Percentiles rank a stretch among this genome's conserved stretches.
Evolutionary conservation across 2,113 vertebrate species (phyloP).

Genomic region (Physeter macrocephalus): DNA sequence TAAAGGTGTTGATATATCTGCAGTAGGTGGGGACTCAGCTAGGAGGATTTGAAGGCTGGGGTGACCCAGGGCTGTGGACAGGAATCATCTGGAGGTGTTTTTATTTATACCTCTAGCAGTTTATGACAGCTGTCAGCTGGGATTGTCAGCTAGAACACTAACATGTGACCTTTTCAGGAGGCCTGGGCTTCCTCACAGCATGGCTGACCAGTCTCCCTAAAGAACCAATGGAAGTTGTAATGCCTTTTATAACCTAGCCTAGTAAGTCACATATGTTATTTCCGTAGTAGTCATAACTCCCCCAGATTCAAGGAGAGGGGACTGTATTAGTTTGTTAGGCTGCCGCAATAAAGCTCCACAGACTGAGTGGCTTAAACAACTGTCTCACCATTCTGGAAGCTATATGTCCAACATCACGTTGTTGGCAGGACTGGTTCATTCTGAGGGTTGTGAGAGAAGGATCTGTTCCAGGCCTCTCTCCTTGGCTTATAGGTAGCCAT

Average conservation of each 20-base stretch:
- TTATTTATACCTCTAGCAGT: neutral
- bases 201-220: neutral
- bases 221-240: neutral
- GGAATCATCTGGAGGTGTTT: neutral
- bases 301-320: neutral
- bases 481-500: neutral
- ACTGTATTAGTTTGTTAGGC: neutral
- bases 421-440: neutral
- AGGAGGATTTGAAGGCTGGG: neutral
- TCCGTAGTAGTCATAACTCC: neutral
- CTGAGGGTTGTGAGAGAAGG: neutral
- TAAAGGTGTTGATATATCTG: neutral
- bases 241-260: neutral
- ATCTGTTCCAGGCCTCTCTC: neutral
- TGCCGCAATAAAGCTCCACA: neutral
- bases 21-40: neutral
- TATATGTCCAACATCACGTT: neutral
- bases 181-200: neutral
- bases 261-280: neutral
- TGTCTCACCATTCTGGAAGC: neutral
- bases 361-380: neutral
- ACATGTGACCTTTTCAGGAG: neutral
- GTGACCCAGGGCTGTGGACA: neutral
- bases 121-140: neutral
- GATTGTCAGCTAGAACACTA: neutral